These are phyloP conservation scores for Lasioglossum calceatum DNA, from an alignment of 2,888 invertebrate species.

Conservation along the genomic window DNA sequence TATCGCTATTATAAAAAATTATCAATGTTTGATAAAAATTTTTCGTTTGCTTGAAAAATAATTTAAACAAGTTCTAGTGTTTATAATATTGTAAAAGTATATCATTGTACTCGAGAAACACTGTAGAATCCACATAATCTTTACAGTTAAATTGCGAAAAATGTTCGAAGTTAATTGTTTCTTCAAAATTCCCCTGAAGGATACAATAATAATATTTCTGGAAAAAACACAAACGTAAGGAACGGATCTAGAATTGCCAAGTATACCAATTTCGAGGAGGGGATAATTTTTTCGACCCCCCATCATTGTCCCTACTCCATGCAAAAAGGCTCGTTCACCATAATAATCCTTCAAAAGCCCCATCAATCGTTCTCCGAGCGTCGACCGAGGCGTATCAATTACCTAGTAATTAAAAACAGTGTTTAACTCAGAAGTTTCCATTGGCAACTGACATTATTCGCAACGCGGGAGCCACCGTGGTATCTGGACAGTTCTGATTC, in stretches of 20 bases:
- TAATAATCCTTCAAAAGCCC: neutral
- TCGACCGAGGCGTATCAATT: neutral
- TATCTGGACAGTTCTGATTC: slow-evolving; percentile 8
- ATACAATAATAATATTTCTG: no score
- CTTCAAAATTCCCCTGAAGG: neutral
- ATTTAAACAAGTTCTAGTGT: neutral
- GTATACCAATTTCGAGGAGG: no score
- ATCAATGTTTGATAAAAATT: no score
- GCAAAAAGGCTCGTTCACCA: neutral
- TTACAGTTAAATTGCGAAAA: neutral
- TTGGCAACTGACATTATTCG: neutral
- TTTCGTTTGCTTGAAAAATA: neutral
- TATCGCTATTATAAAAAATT: no score
- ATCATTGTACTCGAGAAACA: neutral
- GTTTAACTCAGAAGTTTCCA: neutral
- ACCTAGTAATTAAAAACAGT: neutral
- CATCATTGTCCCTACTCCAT: no score
- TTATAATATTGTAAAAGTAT: neutral
- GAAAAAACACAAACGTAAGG: no score
- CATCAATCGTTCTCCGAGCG: neutral
- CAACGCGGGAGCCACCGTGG: neutral
- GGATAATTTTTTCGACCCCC: no score
- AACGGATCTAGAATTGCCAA: no score
- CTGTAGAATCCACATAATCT: neutral
- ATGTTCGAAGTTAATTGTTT: neutral